These are phyloP conservation scores for Dorcus hopei DNA, from an alignment of 2,888 invertebrate genomes.

Conservation along the genomic window DNA sequence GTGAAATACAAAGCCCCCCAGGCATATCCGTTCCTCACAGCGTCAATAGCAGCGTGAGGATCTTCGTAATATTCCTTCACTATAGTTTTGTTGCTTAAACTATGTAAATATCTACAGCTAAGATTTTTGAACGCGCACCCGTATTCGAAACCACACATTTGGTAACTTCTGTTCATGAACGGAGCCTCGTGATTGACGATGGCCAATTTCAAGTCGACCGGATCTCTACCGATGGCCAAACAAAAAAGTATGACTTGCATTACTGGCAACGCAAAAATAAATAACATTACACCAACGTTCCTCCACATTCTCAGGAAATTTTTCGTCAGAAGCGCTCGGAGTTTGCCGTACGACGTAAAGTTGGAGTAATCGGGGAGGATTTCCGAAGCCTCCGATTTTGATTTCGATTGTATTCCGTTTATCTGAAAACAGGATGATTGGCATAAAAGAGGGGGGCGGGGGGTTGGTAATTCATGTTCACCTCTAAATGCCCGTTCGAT, in stretches of 20 bases:
- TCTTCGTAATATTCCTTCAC: slow-evolving; percentile 66
- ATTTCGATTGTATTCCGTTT: slow-evolving; percentile 18
- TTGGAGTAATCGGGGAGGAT: slow-evolving; percentile 54
- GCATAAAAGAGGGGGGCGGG: not conserved
- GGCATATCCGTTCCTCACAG: slow-evolving; percentile 72
- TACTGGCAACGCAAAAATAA: slow-evolving; percentile 90
- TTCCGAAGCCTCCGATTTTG: slow-evolving; percentile 35
- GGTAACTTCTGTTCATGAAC: slow-evolving; percentile 36
- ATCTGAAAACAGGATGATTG: slow-evolving; percentile 15
- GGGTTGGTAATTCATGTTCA: slow-evolving; percentile 28
- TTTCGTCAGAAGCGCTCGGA: slow-evolving; percentile 79
- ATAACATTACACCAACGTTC: slow-evolving; percentile 89
- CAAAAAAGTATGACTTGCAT: slow-evolving; percentile 92
- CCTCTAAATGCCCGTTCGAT: slow-evolving; percentile 64
- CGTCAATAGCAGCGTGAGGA: slow-evolving; percentile 63
- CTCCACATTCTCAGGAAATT: slow-evolving; percentile 90
- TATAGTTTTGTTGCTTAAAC: slow-evolving; percentile 71
- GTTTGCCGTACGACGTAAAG: slow-evolving; percentile 80
- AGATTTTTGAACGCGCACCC: slow-evolving; percentile 70
- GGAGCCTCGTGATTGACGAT: slow-evolving; percentile 77
- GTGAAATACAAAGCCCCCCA: slow-evolving; percentile 90
- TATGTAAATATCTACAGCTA: slow-evolving; percentile 77
- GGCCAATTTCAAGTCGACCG: slow-evolving; percentile 74
- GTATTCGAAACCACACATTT: slow-evolving; percentile 56
- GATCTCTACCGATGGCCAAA: slow-evolving; percentile 85